Evolutionary conservation across 2,888 invertebrate genomes (phyloP), one percentile per base, ranked within the genome.

Genomic region (Hedya salicella): DNA sequence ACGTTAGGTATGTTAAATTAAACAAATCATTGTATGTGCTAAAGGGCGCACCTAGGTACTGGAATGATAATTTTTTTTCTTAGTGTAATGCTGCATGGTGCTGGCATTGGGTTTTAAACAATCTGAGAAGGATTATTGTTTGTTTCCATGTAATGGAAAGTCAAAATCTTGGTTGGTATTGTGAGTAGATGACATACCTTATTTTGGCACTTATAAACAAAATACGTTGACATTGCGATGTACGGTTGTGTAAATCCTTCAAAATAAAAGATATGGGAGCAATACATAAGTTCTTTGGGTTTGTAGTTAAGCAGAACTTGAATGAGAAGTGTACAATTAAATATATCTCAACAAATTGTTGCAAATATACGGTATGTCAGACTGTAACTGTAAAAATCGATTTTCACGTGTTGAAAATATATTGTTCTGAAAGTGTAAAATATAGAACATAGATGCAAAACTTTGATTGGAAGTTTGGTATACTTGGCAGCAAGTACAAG

Each of bases 371-470:
- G 11, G 32, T 9, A 32, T 32, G 32, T 32, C 32, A 9, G 9
- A 32, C 2, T 32, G 32, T 9, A 32, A 32, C 9, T 9, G 11
- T 32, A 42, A 42, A 42, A 16, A 16, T 42, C 16, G 16, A 42
- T 16, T 42, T 42, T 42, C 42, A 42, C 16, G 16, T 42, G 16
- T 42, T 42, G 16, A 42, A 42, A 42, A 16, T 6, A 16, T 16
- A 42, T 8, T 16, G 8, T 42, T 42, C 42, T 1, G 42, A 42
- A 16, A 42, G 56, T 30, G 56, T 40, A n/a, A 44, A n/a, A 44
- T 8, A 2, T 19, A n/a, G 25, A 60, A 59, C 61, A 53, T 39
- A 66, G 17, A 50, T 57, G 30, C 11, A 42, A 8, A 36, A 2
- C 5, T 4, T 40, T 46, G 42, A 14, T 17, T 16, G 44, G 44